phyloP scores from a whole-genome alignment of 2,797 vertebrate genomes.

The Neostethus bicornis region DNA sequence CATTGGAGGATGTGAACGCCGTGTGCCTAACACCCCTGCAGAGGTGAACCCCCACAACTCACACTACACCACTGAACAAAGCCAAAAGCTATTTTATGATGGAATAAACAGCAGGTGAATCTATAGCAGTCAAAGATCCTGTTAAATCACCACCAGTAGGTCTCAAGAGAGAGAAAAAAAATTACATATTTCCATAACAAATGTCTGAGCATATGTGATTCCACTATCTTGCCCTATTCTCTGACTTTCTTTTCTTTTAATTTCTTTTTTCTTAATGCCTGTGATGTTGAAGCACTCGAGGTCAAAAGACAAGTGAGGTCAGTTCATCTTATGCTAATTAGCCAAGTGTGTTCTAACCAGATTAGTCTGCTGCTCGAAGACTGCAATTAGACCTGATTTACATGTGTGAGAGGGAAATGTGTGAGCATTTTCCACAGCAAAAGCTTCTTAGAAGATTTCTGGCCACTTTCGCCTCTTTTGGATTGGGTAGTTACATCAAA shows the following conservation, averaged over 20 bases:
- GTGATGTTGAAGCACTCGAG: slow-evolving; percentile 29
- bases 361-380: slow-evolving; percentile 31
- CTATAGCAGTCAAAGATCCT: slow-evolving; percentile 52
- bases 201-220: slow-evolving; percentile 53
- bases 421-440: neutral
- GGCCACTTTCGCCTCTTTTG: too few relatives aligned
- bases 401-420: slow-evolving; percentile 4
- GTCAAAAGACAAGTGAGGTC: slow-evolving; percentile 48
- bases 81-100: slow-evolving; percentile 47
- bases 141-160: slow-evolving; percentile 63
- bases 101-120: slow-evolving; percentile 67
- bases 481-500: too few relatives aligned
- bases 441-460: neutral
- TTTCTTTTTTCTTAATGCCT: slow-evolving; percentile 3
- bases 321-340: slow-evolving; percentile 54
- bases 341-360: slow-evolving; percentile 26
- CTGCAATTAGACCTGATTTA: slow-evolving; percentile 39
- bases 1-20: slow-evolving; percentile 66
- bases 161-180: slow-evolving; percentile 55
- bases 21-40: slow-evolving; percentile 52
- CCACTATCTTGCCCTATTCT: slow-evolving; percentile 30
- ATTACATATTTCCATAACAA: slow-evolving; percentile 60
- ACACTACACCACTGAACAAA: slow-evolving; percentile 33
- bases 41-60: slow-evolving; percentile 37
- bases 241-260: too few relatives aligned